Evolutionary conservation across 2,888 invertebrate genomes (phyloP).

Genomic region (Nemoura dubitans): DNA sequence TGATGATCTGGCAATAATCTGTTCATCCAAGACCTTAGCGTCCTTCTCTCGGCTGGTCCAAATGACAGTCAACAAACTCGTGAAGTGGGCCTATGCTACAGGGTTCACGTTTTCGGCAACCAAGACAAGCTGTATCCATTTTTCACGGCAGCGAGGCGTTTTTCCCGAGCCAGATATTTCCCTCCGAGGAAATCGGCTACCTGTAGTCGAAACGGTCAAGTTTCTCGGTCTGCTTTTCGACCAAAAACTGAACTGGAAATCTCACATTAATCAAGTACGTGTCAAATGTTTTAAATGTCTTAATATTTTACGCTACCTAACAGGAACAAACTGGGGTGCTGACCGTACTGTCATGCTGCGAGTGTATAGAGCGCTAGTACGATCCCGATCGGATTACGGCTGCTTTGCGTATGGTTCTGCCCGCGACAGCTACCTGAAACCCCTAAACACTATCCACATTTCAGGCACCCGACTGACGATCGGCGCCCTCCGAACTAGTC

Average conservation of each 20-base stretch:
- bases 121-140: slow-evolving; percentile 41
- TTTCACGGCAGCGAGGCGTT: slow-evolving; percentile 24
- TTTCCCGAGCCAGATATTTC: slow-evolving; percentile 26
- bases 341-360: slow-evolving; percentile 33
- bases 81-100: slow-evolving; percentile 18
- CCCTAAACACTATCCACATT: not conserved
- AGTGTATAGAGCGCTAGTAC: slow-evolving; percentile 26
- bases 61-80: slow-evolving; percentile 32
- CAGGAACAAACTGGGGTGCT: slow-evolving; percentile 31
- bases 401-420: slow-evolving; percentile 27
- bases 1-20: slow-evolving; percentile 42
- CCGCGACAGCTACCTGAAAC: not conserved
- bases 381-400: slow-evolving; percentile 28
- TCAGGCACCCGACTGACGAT: slow-evolving; percentile 2
- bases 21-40: slow-evolving; percentile 7
- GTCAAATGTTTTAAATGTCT: slow-evolving; percentile 17
- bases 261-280: not conserved
- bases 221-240: slow-evolving; percentile 39
- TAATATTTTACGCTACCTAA: slow-evolving; percentile 36
- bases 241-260: slow-evolving; percentile 39
- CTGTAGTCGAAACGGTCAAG: not conserved
- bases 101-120: slow-evolving; percentile 38
- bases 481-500: slow-evolving; percentile 40
- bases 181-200: slow-evolving; percentile 25
- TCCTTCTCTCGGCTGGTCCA: not conserved